Conservation (phyloP, 2,888 invertebrate genomes). For the Nasonia oneida region DNA sequence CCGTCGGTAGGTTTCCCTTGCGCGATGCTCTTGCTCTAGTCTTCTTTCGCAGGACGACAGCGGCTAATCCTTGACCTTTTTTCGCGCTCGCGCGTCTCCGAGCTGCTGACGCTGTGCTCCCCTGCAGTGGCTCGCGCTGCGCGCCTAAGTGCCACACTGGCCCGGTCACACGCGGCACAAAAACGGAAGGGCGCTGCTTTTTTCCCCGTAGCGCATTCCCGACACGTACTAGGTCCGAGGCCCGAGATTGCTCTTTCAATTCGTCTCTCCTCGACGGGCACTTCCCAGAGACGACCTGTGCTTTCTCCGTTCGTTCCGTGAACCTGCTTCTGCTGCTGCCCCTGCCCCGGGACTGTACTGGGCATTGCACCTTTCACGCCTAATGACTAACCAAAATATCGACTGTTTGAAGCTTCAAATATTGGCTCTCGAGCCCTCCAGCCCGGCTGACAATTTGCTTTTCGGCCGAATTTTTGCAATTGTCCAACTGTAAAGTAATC, state of each 20-base stretch:
- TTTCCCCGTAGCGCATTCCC: background rate
- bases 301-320: background rate
- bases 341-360: background rate
- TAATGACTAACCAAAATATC: slow-evolving; percentile 10
- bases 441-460: background rate
- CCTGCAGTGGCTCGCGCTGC: background rate
- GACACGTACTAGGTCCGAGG: slow-evolving; percentile 9
- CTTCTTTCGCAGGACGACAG: background rate
- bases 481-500: too few relatives aligned
- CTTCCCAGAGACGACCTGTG: background rate
- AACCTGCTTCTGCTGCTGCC: background rate
- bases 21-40: background rate
- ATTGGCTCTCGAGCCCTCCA: slow-evolving; percentile 15
- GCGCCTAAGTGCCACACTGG: background rate
- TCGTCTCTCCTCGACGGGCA: background rate
- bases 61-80: slow-evolving; percentile 43
- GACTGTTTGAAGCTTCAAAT: background rate
- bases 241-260: slow-evolving; percentile 18
- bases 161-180: background rate
- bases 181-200: background rate
- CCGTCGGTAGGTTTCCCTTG: background rate
- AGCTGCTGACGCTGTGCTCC: background rate
- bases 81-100: background rate
- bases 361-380: slow-evolving; percentile 8
- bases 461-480: too few relatives aligned